Evolutionary conservation across 1,140 invertebrate species (phyloP), one percentile per base, ranked within the genome.

Genomic region (Drosophila grimshawi): DNA sequence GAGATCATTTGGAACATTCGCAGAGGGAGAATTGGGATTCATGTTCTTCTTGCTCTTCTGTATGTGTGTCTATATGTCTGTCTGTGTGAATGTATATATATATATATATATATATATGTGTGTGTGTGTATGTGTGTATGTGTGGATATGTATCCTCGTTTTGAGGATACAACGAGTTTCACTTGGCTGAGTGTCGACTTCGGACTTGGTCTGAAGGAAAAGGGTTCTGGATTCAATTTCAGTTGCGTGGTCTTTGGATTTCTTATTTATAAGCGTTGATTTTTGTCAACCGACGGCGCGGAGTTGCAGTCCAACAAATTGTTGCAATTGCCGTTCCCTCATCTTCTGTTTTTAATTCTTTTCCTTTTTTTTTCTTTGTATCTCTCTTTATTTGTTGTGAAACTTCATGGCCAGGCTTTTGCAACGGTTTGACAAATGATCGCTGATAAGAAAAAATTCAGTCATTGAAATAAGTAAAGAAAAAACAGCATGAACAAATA

Each of bases 341-440:
- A 3, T 33, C 37, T n/a, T 43, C n/a, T 8, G 48, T 5, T 39
- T 46, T 61, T 55, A 10, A 33, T 32, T 48, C 10, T 32, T 32
- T 4, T 19, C 19, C 11, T 7, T 53, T 37, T 37, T 33, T 11
- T 37, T 55, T 33, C 56, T 65, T 43, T 33, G 5, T 33, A 4
- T 43, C 3, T n/a, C 39, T n/a, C 6, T 32, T 49, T 7, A 27
- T 3, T 19, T 10, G 8, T 41, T 37, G 53, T 37, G 53, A 4
- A 41, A 56, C 35, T 41, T 56, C 19, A 27, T 8, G 27, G 8
- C 37, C 55, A 57, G 49, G 37, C 55, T 30, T 43, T 43, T 8
- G 49, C 77, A 63, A 79, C 70, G 39, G 52, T 63, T 81, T 72
- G 76, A 83, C 80, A 76, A 76, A 85, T 80, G 80, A 85, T 83